These are phyloP conservation scores for Nasonia longicornis DNA, from an alignment of 1,140 invertebrate genomes.

Conservation along the genomic window DNA sequence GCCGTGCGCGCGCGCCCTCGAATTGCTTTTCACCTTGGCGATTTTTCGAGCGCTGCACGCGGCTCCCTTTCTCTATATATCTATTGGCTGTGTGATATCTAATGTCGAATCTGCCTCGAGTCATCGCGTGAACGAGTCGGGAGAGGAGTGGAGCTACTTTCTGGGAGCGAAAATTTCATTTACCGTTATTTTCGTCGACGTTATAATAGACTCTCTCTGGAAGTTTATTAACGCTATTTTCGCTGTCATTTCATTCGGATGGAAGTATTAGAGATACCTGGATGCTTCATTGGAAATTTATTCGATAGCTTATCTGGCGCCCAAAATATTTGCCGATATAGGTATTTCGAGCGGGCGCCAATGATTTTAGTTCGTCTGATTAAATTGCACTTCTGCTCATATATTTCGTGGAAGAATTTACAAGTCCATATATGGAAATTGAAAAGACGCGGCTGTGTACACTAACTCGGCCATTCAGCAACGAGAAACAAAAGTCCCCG, in stretches of 20 bases:
- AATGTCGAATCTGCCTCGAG: not conserved
- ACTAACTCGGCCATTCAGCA: not conserved
- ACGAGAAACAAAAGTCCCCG: not conserved
- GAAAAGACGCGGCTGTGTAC: not conserved
- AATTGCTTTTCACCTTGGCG: conserved; percentile 6
- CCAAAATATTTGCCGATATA: too few relatives aligned
- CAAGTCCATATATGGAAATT: not conserved
- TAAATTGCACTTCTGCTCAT: too few relatives aligned
- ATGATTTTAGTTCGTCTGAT: too few relatives aligned
- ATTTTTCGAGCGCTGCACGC: not conserved
- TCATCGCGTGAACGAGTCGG: not conserved
- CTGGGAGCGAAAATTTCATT: not conserved
- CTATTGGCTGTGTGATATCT: not conserved
- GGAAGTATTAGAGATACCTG: too few relatives aligned
- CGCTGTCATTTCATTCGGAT: too few relatives aligned
- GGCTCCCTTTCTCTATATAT: not conserved
- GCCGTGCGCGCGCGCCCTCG: not conserved
- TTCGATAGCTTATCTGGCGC: too few relatives aligned
- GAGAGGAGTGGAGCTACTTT: not conserved
- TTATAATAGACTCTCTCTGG: too few relatives aligned
- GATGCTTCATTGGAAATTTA: too few relatives aligned
- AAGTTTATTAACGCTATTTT: not conserved
- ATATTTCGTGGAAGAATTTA: too few relatives aligned
- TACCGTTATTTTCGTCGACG: not conserved
- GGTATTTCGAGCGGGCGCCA: too few relatives aligned